Evolutionary conservation across 2,888 invertebrate genomes (phyloP), one percentile per base, ranked within the genome.

Genomic region (Meganola albula): DNA sequence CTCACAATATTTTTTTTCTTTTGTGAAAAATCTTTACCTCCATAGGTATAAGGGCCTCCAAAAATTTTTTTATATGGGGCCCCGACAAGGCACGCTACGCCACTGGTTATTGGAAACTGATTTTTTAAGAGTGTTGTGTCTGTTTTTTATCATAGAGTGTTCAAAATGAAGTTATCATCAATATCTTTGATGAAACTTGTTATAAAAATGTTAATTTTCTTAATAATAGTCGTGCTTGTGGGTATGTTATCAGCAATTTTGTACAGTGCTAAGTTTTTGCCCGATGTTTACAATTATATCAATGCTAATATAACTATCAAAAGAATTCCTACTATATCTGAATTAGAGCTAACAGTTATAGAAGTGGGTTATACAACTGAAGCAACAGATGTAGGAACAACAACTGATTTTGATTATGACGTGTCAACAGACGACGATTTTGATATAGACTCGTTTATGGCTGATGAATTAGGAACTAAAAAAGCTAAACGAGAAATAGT

Each of bases 281-380:
- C 75, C 0, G 84, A 85, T 44, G 46, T 83, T 0, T 71, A 84
- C 24, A 79, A 70, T 33, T 84, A 83, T 33, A 58, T 80, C 6
- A 74, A 76, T 22, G 71, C 76, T 0, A 82, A 85, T 43, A 75
- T 85, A 13, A 84, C 83, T 0, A 82, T 85, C 20, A 78, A 70
- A 48, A 58, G 72, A 16, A 82, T 84, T 43, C 74, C 78, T 0
- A 80, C 73, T 1, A 44, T 83, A 43, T 73, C 75, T 0, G 83
- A 85, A 55, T 37, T 84, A 1, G 64, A 76, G 47, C 20, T 72
- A 8, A 72, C 68, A 0, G 32, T 66, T 0, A 33, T 67, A 2
- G 62, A 70, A 44, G 50, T 63, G 2, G 66, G 63, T 10, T 56
- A 47, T 18, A 63, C 60, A 0, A 75, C 73, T 2, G 77, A 74